A percentile compares a stretch with the other conserved stretches of the same genome.
Evolutionary conservation across 2,113 vertebrate genomes (phyloP).

Genomic region (Cyrtonyx montezumae): DNA sequence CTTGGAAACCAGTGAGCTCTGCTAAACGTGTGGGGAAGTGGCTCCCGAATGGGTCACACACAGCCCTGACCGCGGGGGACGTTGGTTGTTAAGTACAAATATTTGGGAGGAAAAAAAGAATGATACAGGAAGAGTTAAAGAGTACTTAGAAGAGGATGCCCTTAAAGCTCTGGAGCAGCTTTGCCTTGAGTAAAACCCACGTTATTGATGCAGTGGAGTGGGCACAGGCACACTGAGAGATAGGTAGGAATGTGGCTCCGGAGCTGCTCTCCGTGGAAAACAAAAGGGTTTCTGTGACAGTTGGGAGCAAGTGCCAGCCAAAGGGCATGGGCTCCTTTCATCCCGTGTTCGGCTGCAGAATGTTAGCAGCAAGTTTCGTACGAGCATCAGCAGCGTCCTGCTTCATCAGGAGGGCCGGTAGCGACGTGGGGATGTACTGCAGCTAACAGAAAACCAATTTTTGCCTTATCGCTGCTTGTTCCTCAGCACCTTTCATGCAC

Average conservation of each 20-base stretch:
- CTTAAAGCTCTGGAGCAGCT: not conserved
- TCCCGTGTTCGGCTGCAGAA: not conserved
- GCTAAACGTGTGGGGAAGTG: not conserved
- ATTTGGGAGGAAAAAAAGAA: not conserved
- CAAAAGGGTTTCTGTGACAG: slow-evolving; percentile 26
- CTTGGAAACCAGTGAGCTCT: not conserved
- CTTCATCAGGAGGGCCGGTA: not conserved
- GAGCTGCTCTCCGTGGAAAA: not conserved
- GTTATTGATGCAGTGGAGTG: not conserved
- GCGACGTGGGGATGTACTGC: accelerated
- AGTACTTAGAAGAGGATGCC: not conserved
- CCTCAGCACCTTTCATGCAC: not conserved
- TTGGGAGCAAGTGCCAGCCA: not conserved
- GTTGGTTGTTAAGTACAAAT: accelerated
- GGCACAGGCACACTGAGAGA: not conserved
- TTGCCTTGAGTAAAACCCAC: not conserved
- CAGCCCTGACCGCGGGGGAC: accelerated
- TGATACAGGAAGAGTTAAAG: not conserved
- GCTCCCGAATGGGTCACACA: accelerated
- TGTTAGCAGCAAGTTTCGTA: accelerated
- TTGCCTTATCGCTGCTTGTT: not conserved
- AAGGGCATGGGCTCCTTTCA: not conserved
- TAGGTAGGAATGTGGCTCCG: slow-evolving; percentile 17
- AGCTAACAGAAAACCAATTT: accelerated
- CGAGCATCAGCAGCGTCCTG: not conserved